phyloP scores from a whole-genome alignment of 1,140 invertebrate species.

The Argopecten irradians region DNA sequence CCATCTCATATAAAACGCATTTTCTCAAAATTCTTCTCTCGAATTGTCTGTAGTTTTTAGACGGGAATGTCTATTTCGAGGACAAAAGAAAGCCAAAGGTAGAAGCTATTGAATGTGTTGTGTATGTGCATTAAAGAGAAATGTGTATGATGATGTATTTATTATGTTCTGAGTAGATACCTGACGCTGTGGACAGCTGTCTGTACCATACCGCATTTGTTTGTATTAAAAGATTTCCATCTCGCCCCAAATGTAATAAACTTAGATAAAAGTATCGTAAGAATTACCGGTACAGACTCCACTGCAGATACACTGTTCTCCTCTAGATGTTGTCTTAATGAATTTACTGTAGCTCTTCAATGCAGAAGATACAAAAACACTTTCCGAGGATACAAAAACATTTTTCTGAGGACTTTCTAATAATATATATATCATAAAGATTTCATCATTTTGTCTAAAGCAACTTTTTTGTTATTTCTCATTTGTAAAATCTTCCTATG shows the following conservation, averaged over 20 bases:
- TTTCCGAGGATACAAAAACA: neutral
- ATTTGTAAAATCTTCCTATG: neutral
- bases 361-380: neutral
- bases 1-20: neutral
- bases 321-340: neutral
- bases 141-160: neutral
- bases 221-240: slow-evolving; percentile 23
- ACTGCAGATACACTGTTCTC: neutral
- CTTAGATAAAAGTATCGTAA: slow-evolving; percentile 16
- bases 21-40: neutral
- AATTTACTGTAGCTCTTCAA: slow-evolving; percentile 3
- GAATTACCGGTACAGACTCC: slow-evolving; percentile 13
- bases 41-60: neutral
- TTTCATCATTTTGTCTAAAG: neutral
- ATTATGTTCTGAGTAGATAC: neutral
- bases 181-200: neutral
- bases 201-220: neutral
- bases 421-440: slow-evolving; percentile 19
- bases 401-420: neutral
- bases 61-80: neutral
- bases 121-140: neutral
- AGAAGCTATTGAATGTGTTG: neutral
- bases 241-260: slow-evolving; percentile 17
- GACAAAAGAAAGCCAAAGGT: slow-evolving; percentile 5
- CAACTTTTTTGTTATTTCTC: neutral